Evolutionary conservation across 2,888 invertebrate genomes (phyloP), one percentile per base, ranked within the genome.

Genomic region (Xanthorhoe designata): DNA sequence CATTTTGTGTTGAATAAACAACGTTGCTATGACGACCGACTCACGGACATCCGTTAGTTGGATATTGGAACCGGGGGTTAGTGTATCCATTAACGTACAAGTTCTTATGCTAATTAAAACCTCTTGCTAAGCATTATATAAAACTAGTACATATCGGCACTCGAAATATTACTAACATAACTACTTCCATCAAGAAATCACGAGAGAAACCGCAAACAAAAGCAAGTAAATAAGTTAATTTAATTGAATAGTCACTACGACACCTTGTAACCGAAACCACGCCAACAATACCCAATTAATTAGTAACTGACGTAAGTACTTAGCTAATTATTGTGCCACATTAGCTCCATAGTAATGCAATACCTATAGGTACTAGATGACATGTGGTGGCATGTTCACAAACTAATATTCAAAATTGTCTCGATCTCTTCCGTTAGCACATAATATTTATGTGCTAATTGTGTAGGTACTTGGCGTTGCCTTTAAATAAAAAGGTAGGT

Each of bases 241-340:
- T 24, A 42, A 51, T 53, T 47, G 17, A 55, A 55, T 55, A 45
- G 49, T 54, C 24, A 24, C 24, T 54, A 45, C 29, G 29, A 51
- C 64, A 54, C 53, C 47, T 58, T 52, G 63, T 64, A 84, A 86
- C 86, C 84, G 76, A 58, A 53, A 38, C 87, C 85, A 76, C 78
- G 83, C 83, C 82, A 87, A 87, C 90, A 90, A 87, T 89, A 89
- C 82, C 86, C 90, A 89, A 91, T 91, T 91, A 91, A 91, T 91
- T 90, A 90, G 84, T 77, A 82, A 80, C 76, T 88, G 86, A 82
- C 81, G 80, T 77, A 81, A 81, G 87, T 87, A 89, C 89, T 88
- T 89, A 90, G 87, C 88, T 91, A 89, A 91, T 91, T 89, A 91
- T 89, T 85, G 86, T 29, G 53, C 53, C 60, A 47, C 45, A 57